Percentiles rank a stretch among this genome's conserved stretches.
Evolutionary conservation across 2,797 vertebrate genomes (phyloP).

Genomic region (Miichthys miiuy): DNA sequence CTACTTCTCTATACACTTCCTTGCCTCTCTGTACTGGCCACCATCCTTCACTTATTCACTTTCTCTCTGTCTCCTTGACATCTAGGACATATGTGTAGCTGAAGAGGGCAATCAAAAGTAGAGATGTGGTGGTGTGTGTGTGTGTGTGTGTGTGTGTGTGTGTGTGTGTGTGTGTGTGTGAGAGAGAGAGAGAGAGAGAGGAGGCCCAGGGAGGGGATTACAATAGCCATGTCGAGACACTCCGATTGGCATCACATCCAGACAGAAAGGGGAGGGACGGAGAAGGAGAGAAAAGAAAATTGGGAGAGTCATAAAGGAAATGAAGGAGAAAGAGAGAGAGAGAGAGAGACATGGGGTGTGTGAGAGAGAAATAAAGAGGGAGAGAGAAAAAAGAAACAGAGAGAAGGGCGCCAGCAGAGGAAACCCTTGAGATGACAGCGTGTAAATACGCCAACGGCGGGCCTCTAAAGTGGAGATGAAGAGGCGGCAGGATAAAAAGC

Average conservation of each 20-base stretch:
- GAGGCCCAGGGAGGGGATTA: conserved; percentile 62
- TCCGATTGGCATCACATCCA: conserved; percentile 66
- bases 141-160: conserved; percentile 20
- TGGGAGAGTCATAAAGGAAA: conserved; percentile 48
- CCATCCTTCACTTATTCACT: conserved; percentile 41
- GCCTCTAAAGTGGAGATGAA: conserved; percentile 83
- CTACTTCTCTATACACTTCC: conserved; percentile 3
- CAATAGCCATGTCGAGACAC: conserved; percentile 74
- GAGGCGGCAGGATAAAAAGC: conserved; percentile 83
- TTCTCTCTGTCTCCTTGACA: conserved; percentile 28
- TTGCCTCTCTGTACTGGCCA: not conserved
- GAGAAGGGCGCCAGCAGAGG: conserved; percentile 60
- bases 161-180: not conserved
- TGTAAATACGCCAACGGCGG: conserved; percentile 83
- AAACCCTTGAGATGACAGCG: conserved; percentile 83
- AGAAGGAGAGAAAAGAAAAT: conserved; percentile 54
- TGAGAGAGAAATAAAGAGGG: not conserved
- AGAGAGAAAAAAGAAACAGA: conserved; percentile 21
- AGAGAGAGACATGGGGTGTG: conserved; percentile 3
- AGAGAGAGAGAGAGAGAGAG: conserved; percentile 17
- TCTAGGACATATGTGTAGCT: conserved; percentile 53
- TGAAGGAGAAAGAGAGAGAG: conserved; percentile 40
- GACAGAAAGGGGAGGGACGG: conserved; percentile 54
- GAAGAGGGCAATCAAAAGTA: conserved; percentile 74
- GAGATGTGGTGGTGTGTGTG: conserved; percentile 51